Conservation (phyloP, 1,140 invertebrate genomes). For the Choristoneura fumiferana region DNA sequence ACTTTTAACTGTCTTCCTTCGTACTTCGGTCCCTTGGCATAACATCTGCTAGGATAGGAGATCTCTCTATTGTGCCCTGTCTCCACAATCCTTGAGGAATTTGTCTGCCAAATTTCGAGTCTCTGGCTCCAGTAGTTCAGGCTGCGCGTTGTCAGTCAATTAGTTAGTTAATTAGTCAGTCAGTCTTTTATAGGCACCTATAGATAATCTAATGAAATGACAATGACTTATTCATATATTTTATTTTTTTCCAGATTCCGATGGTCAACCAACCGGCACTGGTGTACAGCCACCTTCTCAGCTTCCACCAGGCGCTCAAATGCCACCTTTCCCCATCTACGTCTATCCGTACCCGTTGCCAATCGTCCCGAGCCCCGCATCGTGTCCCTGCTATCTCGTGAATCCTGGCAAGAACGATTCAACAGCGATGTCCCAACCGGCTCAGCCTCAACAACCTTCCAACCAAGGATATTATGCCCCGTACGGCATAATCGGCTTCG, state of each 20-base stretch:
- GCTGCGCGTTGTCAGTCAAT: too few relatives aligned
- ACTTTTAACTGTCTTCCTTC: too few relatives aligned
- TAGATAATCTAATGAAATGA: too few relatives aligned
- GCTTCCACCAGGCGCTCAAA: constrained; percentile 42
- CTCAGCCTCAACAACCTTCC: constrained; percentile 23
- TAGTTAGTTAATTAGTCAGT: too few relatives aligned
- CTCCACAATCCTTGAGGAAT: too few relatives aligned
- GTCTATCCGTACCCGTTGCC: constrained; percentile 78
- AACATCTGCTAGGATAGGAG: too few relatives aligned
- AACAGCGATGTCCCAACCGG: constrained; percentile 32
- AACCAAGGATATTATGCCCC: constrained; percentile 48
- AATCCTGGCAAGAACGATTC: constrained; percentile 61
- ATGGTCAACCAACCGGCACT: constrained; percentile 56
- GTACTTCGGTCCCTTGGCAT: too few relatives aligned
- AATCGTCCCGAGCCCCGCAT: constrained; percentile 75
- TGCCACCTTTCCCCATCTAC: constrained; percentile 73
- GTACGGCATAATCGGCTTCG: constrained; percentile 78
- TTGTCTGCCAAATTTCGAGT: too few relatives aligned
- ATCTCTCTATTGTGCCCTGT: too few relatives aligned
- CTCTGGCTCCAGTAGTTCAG: too few relatives aligned
- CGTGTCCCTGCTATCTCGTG: constrained; percentile 79
- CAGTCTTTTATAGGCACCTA: too few relatives aligned
- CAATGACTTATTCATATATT: constrained; percentile 12
- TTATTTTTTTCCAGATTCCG: constrained; percentile 39
- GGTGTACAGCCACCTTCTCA: constrained; percentile 72